Conservation (phyloP, 2,888 invertebrate species). For the Xestia sexstrigata region DNA sequence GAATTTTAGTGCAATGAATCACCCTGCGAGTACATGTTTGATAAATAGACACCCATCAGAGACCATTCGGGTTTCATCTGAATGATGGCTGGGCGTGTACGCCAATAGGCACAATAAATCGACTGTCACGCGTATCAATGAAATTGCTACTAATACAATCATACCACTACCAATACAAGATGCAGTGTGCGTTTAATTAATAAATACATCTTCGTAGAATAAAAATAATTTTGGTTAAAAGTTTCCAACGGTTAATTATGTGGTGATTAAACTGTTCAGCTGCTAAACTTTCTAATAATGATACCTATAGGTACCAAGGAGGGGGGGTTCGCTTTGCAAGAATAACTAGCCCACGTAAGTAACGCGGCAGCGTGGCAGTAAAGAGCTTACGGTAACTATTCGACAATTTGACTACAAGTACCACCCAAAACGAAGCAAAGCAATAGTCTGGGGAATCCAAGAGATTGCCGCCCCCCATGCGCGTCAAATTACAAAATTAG, state of each 20-base stretch:
- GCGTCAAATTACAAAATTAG: constrained; percentile 8
- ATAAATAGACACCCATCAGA: background rate
- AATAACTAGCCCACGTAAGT: background rate
- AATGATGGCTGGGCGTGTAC: background rate
- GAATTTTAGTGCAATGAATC: background rate
- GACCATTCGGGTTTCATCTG: background rate
- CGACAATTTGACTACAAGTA: too few species aligned
- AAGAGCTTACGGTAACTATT: too few species aligned
- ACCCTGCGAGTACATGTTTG: background rate
- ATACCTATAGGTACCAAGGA: background rate
- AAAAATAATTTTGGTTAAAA: background rate
- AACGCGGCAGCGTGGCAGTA: background rate
- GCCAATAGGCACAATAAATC: background rate
- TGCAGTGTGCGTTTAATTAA: background rate
- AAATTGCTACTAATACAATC: background rate
- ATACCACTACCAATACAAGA: background rate
- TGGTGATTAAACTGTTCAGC: background rate
- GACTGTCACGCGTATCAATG: background rate
- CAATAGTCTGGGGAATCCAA: background rate
- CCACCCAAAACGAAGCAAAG: background rate
- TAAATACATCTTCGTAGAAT: background rate
- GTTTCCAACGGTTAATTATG: background rate
- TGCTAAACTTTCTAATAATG: background rate
- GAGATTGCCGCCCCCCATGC: background rate
- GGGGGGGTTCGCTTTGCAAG: too few species aligned